Conservation (phyloP, 2,797 vertebrate genomes). For the Mormyrus hasselquistii region DNA sequence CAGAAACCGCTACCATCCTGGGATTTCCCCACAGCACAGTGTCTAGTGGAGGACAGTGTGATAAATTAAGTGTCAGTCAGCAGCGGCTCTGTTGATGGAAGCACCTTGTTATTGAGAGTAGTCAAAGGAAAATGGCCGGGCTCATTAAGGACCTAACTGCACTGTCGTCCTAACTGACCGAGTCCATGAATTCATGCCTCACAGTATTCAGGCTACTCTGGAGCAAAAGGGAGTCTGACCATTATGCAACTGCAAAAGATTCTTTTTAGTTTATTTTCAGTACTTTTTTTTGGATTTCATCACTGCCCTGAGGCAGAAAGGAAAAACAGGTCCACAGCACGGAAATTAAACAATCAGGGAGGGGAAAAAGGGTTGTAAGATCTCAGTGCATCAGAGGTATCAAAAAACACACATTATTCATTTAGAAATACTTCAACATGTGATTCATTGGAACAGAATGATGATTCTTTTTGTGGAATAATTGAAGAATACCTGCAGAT, state of each 20-base stretch:
- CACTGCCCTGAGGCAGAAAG: not conserved
- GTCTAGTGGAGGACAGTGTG: not conserved
- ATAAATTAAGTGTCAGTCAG: not conserved
- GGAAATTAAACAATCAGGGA: not conserved
- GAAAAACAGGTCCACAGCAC: not conserved
- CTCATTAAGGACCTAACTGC: not conserved
- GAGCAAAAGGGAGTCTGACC: not conserved
- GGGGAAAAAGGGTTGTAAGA: not conserved
- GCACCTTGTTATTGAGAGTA: not conserved
- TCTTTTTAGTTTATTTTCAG: conserved; percentile 13
- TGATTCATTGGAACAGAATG: not conserved
- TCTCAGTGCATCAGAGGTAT: not conserved
- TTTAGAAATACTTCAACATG: not conserved
- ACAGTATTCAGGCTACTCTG: not conserved
- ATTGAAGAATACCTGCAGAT: not conserved
- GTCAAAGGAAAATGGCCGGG: not conserved
- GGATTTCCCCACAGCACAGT: not conserved
- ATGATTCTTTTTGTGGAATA: not conserved
- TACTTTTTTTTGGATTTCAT: not conserved
- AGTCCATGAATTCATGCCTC: not conserved
- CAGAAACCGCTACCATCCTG: not conserved
- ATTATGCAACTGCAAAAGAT: not conserved
- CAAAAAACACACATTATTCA: not conserved
- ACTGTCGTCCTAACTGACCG: not conserved
- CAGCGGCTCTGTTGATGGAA: not conserved